These are phyloP conservation scores for Agrochola lychnidis DNA, from an alignment of 2,888 invertebrate species.

Conservation along the genomic window DNA sequence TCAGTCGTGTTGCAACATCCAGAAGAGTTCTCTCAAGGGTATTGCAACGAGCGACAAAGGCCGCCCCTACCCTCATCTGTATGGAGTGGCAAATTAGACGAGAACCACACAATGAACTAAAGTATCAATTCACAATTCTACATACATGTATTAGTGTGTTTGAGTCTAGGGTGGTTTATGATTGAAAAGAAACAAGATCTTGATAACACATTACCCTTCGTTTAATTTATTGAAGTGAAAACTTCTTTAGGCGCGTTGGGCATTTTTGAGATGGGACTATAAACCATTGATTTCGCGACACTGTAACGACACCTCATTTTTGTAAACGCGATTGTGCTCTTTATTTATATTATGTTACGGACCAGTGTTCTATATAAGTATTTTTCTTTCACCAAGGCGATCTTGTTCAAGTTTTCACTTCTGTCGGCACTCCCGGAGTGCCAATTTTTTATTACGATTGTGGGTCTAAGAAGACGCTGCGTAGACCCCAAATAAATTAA, in stretches of 20 bases:
- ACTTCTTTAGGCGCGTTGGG: too few relatives aligned
- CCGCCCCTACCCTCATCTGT: slow-evolving; percentile 5
- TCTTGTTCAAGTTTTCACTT: too few relatives aligned
- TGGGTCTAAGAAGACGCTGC: neutral
- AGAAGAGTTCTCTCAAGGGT: slow-evolving; percentile 16
- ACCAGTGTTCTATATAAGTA: too few relatives aligned
- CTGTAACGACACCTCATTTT: too few relatives aligned
- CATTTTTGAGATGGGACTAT: too few relatives aligned
- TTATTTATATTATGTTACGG: too few relatives aligned
- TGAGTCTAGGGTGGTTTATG: neutral
- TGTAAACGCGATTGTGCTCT: too few relatives aligned
- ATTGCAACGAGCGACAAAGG: slow-evolving; percentile 10
- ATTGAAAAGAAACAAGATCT: neutral
- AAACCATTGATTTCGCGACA: too few relatives aligned
- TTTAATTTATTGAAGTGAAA: too few relatives aligned
- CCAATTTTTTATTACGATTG: neutral
- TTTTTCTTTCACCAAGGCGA: too few relatives aligned
- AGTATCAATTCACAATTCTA: slow-evolving; percentile 1
- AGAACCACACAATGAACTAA: neutral
- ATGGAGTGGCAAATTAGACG: slow-evolving; percentile 11
- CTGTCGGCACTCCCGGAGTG: too few relatives aligned
- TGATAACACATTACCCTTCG: neutral
- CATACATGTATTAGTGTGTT: neutral
- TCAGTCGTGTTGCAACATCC: slow-evolving; percentile 3
- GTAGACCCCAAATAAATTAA: neutral